These are phyloP conservation scores for Trachelus tabidus DNA, from an alignment of 2,888 invertebrate species.

Conservation along the genomic window DNA sequence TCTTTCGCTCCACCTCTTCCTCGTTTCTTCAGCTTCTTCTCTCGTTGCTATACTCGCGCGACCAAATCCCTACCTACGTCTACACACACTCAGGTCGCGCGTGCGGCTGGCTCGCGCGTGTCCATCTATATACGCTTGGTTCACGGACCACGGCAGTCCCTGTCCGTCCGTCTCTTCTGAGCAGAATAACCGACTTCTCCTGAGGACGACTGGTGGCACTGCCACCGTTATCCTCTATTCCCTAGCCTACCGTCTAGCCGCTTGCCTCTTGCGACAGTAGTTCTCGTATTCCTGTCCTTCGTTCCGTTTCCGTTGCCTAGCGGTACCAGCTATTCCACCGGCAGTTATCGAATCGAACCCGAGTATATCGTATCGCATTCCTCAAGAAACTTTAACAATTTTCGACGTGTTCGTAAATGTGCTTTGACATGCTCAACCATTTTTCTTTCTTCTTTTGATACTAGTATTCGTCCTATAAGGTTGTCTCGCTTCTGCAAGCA, in stretches of 20 bases:
- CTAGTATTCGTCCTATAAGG: not conserved
- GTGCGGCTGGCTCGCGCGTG: conserved; percentile 23
- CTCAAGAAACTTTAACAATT: not conserved
- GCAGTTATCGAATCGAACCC: not conserved
- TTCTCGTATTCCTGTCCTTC: not conserved
- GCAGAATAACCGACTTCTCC: conserved; percentile 21
- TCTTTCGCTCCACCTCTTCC: conserved; percentile 31
- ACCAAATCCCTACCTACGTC: conserved; percentile 20
- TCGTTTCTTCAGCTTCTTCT: conserved; percentile 20
- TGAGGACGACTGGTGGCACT: conserved; percentile 27
- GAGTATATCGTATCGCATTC: not conserved
- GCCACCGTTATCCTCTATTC: not conserved
- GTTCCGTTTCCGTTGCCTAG: not conserved
- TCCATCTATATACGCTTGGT: conserved; percentile 21
- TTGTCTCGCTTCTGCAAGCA: not conserved
- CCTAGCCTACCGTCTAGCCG: not conserved
- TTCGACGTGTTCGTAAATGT: not conserved
- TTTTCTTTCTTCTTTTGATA: not conserved
- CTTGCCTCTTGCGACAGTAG: not conserved
- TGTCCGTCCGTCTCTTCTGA: not conserved
- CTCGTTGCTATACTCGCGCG: conserved; percentile 35
- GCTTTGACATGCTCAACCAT: not conserved
- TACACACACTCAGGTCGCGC: conserved; percentile 10
- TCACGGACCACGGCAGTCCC: conserved; percentile 18
- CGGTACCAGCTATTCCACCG: not conserved